Base-by-base conservation (phyloP, 2,113 vertebrate genomes). In the Leptobrachium leishanense region DNA sequence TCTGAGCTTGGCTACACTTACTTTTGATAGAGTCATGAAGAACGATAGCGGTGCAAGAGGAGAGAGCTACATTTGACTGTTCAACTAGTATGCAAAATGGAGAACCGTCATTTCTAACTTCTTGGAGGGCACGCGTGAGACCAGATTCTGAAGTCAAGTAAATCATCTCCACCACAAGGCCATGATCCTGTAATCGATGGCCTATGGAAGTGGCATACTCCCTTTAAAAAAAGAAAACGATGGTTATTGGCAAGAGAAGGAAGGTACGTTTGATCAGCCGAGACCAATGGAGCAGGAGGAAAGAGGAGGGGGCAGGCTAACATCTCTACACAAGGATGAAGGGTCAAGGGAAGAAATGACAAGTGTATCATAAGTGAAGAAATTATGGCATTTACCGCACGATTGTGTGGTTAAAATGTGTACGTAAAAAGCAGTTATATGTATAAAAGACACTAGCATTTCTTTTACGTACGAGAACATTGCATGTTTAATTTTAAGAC, bases 11-110 rank as follows among this genome's bases (percentile, higher is more conserved):
- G 1, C 20, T 77, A 76, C 87, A 93, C 90, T 94, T 94, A 93
- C 90, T 95, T 93, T 94, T 93, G 87, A 95, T 81, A 87, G 92
- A 92, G 74, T 91, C 90, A 85, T 90, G 90, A 93, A 94, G 88
- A 87, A 92, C 87, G 88, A 94, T 92, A 83, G 92, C 86, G 75
- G 90, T 90, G 85, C 91, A 94, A 84, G 92, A 94, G 73, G 85
- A 90, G 83, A 92, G 88, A 79, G 88, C 87, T 89, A 91, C 40
- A 39, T 90, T 90, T 86, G 89, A 92, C 87, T 91, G 90, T 87
- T 93, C 89, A 75, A 94, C 88, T 85, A 94, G 91, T 90, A 94
- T 87, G 91, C 88, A 95, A 89, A 95, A 94, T 59, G 91, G 90
- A 85, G 90, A 94, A 66, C 89, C 89, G 31, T 90, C 85, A 43